Conservation (phyloP, 2,797 vertebrate genomes). For the Tauraco hartlaubi region DNA sequence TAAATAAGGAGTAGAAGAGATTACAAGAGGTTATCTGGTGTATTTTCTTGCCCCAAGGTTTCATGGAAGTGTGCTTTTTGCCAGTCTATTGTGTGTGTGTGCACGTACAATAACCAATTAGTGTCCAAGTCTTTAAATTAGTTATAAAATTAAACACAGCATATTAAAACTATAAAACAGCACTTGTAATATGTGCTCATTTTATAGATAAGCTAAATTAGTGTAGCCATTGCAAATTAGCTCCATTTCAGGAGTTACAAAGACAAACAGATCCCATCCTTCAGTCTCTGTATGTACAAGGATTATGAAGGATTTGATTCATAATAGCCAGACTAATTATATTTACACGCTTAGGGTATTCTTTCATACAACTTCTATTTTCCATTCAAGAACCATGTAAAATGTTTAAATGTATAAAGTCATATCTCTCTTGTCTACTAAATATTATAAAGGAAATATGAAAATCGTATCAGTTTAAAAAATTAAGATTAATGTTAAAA, state of each 20-base stretch:
- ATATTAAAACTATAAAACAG: conserved; percentile 63
- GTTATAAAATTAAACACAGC: conserved; percentile 66
- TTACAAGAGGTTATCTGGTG: not conserved
- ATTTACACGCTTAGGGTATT: conserved; percentile 51
- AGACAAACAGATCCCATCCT: conserved; percentile 53
- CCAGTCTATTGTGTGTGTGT: not conserved
- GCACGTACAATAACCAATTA: conserved; percentile 53
- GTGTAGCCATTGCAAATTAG: conserved; percentile 38
- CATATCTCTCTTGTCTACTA: not conserved
- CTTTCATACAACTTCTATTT: not conserved
- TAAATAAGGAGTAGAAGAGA: not conserved
- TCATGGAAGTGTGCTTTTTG: not conserved
- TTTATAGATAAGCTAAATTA: conserved; percentile 75
- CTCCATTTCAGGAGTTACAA: conserved; percentile 38
- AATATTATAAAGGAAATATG: not conserved
- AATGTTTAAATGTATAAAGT: conserved; percentile 30
- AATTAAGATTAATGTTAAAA: not conserved
- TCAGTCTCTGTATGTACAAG: not conserved
- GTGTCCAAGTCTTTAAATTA: conserved; percentile 57
- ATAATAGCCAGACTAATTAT: conserved; percentile 68
- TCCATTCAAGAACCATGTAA: conserved; percentile 25
- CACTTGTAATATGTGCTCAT: conserved; percentile 43
- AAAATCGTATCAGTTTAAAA: not conserved
- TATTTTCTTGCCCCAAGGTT: not conserved
- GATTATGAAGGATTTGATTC: conserved; percentile 68